A percentile compares a stretch with the other conserved stretches of the same genome.
These are phyloP conservation scores for Stichopus horrens DNA, from an alignment of 53 echinoderm and acorn worm species.

Conservation along the genomic window DNA sequence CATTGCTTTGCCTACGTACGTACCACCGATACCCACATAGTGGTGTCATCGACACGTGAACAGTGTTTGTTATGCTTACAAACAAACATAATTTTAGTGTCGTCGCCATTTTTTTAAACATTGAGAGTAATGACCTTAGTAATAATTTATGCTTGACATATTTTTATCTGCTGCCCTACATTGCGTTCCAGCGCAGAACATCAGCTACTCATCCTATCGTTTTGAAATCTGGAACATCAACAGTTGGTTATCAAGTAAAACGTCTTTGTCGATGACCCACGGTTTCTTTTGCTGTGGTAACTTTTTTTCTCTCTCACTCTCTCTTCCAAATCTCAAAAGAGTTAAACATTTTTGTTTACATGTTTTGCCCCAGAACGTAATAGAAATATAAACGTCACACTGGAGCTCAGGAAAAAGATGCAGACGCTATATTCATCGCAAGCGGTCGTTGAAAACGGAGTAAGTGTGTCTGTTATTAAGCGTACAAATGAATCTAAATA, in stretches of 20 bases:
- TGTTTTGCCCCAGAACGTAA: neutral
- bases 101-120: neutral
- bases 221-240: too few relatives aligned
- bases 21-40: neutral
- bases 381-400: slow-evolving; percentile 12
- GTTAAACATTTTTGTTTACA: too few relatives aligned
- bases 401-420: slow-evolving; percentile 23
- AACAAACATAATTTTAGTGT: neutral
- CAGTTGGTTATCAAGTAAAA: too few relatives aligned
- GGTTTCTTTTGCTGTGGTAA: too few relatives aligned
- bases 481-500: neutral
- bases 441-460: slow-evolving; percentile 12
- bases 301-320: too few relatives aligned
- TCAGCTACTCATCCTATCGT: too few relatives aligned
- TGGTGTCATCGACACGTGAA: neutral
- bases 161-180: too few relatives aligned
- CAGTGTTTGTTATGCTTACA: slow-evolving; percentile 1
- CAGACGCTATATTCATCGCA: neutral
- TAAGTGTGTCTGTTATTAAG: neutral
- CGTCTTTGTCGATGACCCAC: too few relatives aligned
- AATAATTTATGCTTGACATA: neutral
- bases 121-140: neutral
- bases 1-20: neutral
- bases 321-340: too few relatives aligned
- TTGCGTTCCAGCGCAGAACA: too few relatives aligned